These are phyloP conservation scores for Lycaena phlaeas DNA, from an alignment of 2,888 invertebrate species.

Conservation along the genomic window DNA sequence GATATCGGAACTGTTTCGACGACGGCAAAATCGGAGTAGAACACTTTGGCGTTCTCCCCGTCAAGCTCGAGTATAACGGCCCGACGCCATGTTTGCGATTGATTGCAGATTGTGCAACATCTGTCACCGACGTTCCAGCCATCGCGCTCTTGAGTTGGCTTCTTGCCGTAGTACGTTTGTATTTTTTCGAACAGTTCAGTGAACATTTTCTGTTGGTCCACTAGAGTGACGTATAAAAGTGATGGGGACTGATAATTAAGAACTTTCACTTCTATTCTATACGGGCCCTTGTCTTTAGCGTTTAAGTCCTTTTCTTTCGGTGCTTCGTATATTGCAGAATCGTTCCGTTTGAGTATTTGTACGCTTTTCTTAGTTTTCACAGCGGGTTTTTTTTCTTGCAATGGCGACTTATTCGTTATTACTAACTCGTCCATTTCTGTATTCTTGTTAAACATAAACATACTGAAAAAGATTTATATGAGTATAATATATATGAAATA, in stretches of 20 bases:
- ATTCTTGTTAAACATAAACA: constrained; percentile 41
- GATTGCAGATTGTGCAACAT: constrained; percentile 54
- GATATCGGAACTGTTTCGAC: constrained; percentile 55
- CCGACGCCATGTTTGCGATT: constrained; percentile 77
- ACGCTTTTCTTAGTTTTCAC: constrained; percentile 23
- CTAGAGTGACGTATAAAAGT: constrained; percentile 73
- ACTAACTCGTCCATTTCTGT: constrained; percentile 33
- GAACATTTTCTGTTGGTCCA: constrained; percentile 54
- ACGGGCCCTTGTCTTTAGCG: constrained; percentile 61
- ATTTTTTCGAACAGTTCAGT: constrained; percentile 63
- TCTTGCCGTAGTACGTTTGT: constrained; percentile 63
- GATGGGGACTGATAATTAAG: constrained; percentile 69
- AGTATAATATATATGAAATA: no score
- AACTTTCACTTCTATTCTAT: constrained; percentile 61
- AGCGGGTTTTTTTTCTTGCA: constrained; percentile 22
- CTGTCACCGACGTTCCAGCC: constrained; percentile 67
- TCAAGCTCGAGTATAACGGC: constrained; percentile 54
- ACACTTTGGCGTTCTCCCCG: constrained; percentile 61
- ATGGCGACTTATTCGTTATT: constrained; percentile 34
- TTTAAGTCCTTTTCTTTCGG: constrained; percentile 33
- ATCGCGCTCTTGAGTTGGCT: constrained; percentile 26
- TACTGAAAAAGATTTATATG: constrained; percentile 25
- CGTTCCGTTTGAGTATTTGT: constrained; percentile 28
- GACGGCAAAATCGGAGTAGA: constrained; percentile 78
- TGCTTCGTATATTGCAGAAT: constrained; percentile 16